phyloP scores from a whole-genome alignment of 2,113 vertebrate genomes.

The Callipepla californica region DNA sequence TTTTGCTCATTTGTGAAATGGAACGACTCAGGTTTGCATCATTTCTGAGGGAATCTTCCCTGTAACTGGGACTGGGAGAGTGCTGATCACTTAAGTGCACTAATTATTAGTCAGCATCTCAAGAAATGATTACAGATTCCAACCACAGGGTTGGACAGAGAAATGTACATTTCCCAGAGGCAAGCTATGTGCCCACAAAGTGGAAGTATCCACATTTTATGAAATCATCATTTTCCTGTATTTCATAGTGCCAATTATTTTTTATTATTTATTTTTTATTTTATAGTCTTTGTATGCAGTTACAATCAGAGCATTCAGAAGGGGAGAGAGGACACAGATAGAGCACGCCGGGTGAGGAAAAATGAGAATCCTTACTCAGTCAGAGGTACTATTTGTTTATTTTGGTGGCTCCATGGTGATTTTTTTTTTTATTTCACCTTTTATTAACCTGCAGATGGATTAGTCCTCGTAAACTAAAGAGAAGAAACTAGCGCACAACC shows the following conservation, averaged over 20 bases:
- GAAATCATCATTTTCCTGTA: neutral
- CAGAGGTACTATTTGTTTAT: constrained; percentile 55
- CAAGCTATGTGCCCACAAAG: neutral
- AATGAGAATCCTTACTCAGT: neutral
- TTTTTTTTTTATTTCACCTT: constrained; percentile 69
- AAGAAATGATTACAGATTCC: neutral
- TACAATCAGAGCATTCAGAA: neutral
- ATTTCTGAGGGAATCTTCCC: neutral
- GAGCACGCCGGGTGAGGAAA: neutral
- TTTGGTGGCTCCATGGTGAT: constrained; percentile 53
- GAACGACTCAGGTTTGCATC: neutral
- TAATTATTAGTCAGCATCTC: neutral
- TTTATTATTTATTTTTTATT: neutral
- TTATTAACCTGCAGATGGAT: constrained; percentile 74
- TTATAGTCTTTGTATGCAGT: neutral
- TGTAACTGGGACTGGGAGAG: neutral
- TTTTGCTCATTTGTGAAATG: constrained; percentile 10
- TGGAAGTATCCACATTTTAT: neutral
- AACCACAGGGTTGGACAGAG: rapidly evolving
- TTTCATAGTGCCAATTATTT: neutral
- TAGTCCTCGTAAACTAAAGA: constrained; percentile 59
- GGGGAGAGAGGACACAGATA: neutral
- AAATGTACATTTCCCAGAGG: neutral
- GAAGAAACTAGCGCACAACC: constrained; percentile 42
- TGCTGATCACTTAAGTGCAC: neutral